Evolutionary conservation across 2,113 vertebrate species (phyloP).

Genomic region (Crotophaga sulcirostris): DNA sequence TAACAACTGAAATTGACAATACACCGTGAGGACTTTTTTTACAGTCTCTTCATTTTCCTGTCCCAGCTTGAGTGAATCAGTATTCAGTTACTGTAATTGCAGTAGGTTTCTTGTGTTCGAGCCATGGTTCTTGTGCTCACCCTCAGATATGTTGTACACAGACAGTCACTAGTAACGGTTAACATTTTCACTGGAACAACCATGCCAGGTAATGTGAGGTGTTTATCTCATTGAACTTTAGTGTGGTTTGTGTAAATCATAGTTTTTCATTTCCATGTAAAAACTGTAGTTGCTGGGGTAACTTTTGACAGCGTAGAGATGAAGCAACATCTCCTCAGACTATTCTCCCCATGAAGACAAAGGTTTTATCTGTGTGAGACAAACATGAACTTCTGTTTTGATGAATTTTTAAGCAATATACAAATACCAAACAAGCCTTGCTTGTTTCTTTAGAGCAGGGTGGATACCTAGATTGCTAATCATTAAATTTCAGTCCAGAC

Average conservation of each 20-base stretch:
- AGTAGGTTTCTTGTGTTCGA: not conserved
- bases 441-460: not conserved
- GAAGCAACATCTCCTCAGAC: not conserved
- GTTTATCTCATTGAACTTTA: not conserved
- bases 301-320: not conserved
- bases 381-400: not conserved
- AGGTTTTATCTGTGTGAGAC: not conserved
- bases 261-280: not conserved
- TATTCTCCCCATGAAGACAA: not conserved
- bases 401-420: not conserved
- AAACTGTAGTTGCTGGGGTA: not conserved
- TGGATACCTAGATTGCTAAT: not conserved
- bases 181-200: not conserved
- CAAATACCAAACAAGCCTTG: not conserved
- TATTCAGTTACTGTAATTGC: not conserved
- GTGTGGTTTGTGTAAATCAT: not conserved
- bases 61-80: not conserved
- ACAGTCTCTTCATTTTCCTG: not conserved
- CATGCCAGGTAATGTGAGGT: not conserved
- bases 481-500: not conserved
- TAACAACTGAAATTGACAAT: not conserved
- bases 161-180: not conserved
- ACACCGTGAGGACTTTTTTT: not conserved
- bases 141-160: not conserved
- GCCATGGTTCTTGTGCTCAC: not conserved